These are phyloP conservation scores for Neotoma lepida DNA, from an alignment of 2,113 vertebrate genomes.

Conservation along the genomic window DNA sequence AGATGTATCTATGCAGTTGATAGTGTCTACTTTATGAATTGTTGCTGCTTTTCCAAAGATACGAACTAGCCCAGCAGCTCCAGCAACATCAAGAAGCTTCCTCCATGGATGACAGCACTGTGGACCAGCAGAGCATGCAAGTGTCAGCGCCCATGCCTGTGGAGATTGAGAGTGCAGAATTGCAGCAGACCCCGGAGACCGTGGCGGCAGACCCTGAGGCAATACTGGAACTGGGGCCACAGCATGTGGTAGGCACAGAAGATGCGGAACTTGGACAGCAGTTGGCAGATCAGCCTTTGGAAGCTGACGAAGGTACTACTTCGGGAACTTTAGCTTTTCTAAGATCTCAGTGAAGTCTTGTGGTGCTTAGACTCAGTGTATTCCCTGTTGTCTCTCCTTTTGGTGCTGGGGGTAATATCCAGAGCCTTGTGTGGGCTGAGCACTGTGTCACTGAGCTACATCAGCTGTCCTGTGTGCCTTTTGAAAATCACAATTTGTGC, in stretches of 20 bases:
- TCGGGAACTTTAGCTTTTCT: neutral
- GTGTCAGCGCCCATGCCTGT: constrained; percentile 92
- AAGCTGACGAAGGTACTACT: constrained; percentile 90
- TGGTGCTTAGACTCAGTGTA: rapidly evolving
- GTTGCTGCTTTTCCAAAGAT: constrained; percentile 83
- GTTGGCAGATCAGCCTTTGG: constrained; percentile 89
- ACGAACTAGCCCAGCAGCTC: constrained; percentile 96
- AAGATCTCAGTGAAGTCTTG: rapidly evolving
- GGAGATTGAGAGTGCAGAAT: constrained; percentile 89
- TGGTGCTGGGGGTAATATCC: neutral
- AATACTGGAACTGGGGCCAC: constrained; percentile 91
- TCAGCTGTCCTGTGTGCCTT: neutral
- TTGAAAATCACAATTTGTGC: neutral
- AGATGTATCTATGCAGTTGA: too few species aligned
- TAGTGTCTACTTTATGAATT: neutral
- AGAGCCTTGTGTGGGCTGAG: neutral
- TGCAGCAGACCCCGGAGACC: constrained; percentile 83
- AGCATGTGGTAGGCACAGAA: constrained; percentile 89
- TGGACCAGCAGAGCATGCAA: constrained; percentile 85
- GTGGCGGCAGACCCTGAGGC: constrained; percentile 87
- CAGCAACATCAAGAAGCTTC: constrained; percentile 90
- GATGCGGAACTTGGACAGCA: constrained; percentile 88
- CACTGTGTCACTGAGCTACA: too few species aligned
- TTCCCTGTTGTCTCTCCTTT: neutral
- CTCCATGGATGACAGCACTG: constrained; percentile 87